Conservation (phyloP, 1,140 invertebrate species). For the Lordiphosa collinella region DNA sequence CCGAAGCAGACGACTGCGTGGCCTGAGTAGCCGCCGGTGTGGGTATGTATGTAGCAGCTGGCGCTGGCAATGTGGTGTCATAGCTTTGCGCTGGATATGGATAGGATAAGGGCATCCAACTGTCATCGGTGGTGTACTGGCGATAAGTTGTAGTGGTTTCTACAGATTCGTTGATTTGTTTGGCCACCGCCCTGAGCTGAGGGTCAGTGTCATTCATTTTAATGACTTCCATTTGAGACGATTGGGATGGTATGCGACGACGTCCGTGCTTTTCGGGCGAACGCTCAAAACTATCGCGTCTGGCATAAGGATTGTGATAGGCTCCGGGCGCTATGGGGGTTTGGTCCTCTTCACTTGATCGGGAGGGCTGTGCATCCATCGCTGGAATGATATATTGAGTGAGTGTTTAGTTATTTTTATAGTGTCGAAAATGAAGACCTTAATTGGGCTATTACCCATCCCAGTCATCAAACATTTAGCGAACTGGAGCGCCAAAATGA, state of each 20-base stretch:
- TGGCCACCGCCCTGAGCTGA: constrained; percentile 29
- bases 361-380: constrained; percentile 15
- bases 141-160: constrained; percentile 37
- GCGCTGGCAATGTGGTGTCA: constrained; percentile 48
- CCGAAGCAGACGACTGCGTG: constrained; percentile 34
- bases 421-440: too few relatives aligned
- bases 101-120: constrained; percentile 59
- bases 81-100: constrained; percentile 44
- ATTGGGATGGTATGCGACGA: constrained; percentile 25
- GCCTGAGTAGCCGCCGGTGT: constrained; percentile 11
- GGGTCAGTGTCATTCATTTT: constrained; percentile 45
- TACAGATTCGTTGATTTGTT: constrained; percentile 60
- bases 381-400: constrained; percentile 7
- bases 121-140: constrained; percentile 37
- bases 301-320: constrained; percentile 25
- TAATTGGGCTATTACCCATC: too few relatives aligned
- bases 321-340: constrained; percentile 19
- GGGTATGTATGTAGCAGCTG: constrained; percentile 19
- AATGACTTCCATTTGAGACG: constrained; percentile 19
- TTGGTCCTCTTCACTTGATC: constrained; percentile 37
- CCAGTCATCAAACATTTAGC: too few relatives aligned
- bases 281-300: constrained; percentile 43
- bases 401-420: too few relatives aligned
- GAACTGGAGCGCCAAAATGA: too few relatives aligned
- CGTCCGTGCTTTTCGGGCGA: constrained; percentile 42